A percentile compares a stretch with the other conserved stretches of the same genome.
Conservation (phyloP, 2,113 vertebrate genomes). For the Syngnathus scovelli region DNA sequence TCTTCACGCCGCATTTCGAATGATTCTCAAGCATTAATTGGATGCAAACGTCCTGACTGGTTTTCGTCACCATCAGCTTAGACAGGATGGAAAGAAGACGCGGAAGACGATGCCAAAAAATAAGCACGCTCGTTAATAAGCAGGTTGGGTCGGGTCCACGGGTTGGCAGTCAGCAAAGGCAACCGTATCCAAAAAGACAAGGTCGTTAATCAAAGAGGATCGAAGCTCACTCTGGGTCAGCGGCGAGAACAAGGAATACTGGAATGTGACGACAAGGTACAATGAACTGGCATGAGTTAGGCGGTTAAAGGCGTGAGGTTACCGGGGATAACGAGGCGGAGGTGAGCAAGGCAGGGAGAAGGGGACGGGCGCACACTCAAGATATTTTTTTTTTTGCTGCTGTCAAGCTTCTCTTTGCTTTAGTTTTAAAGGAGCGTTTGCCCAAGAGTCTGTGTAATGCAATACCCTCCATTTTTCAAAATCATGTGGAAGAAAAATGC, state of each 20-base stretch:
- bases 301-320: background rate
- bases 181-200: background rate
- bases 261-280: background rate
- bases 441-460: too few species aligned
- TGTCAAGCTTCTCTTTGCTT: too few species aligned
- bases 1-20: slow-evolving; percentile 17
- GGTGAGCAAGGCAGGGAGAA: background rate
- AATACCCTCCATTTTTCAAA: too few species aligned
- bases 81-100: background rate
- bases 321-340: background rate
- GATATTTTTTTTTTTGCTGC: too few species aligned
- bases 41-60: slow-evolving; percentile 27
- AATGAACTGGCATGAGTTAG: background rate
- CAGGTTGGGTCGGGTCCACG: too few species aligned
- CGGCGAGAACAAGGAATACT: background rate
- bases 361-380: too few species aligned
- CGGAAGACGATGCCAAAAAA: background rate
- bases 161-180: too few species aligned
- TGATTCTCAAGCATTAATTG: slow-evolving; percentile 42
- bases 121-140: background rate
- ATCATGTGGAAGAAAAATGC: too few species aligned
- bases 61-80: slow-evolving; percentile 31
- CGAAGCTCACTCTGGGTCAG: background rate
- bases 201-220: background rate
- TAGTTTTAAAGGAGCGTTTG: too few species aligned